Evolutionary conservation across 2,797 vertebrate species (phyloP).

Genomic region (Parambassis ranga): DNA sequence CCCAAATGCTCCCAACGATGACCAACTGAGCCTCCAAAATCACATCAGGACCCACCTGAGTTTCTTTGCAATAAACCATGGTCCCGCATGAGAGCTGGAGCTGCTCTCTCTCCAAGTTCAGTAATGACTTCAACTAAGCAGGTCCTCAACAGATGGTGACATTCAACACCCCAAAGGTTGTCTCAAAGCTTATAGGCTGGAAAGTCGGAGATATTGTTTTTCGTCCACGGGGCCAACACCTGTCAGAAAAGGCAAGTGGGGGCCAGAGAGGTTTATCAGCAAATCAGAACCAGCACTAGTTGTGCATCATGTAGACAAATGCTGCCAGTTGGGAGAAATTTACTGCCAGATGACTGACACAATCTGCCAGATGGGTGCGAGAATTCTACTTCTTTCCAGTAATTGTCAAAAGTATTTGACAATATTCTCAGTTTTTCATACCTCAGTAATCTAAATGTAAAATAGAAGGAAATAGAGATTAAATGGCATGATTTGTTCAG

Average conservation of each 20-base stretch:
- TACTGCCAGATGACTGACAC: not conserved
- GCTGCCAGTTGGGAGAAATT: constrained; percentile 22
- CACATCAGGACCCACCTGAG: constrained; percentile 68
- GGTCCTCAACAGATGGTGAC: constrained; percentile 77
- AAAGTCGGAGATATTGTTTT: constrained; percentile 59
- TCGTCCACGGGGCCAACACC: constrained; percentile 53
- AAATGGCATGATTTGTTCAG: not conserved
- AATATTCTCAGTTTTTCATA: not conserved
- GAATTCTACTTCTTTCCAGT: not conserved
- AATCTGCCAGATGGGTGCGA: constrained; percentile 3
- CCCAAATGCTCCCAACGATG: constrained; percentile 33
- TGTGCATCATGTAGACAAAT: not conserved
- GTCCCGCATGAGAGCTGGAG: constrained; percentile 37
- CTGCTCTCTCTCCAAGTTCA: constrained; percentile 28
- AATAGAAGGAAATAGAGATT: not conserved
- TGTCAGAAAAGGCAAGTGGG: constrained; percentile 53
- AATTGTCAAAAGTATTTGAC: not conserved
- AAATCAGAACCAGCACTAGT: constrained; percentile 26
- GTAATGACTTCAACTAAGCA: constrained; percentile 61
- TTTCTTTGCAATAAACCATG: constrained; percentile 67
- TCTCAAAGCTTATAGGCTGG: constrained; percentile 39
- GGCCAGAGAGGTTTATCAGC: constrained; percentile 12
- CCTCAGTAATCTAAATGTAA: not conserved
- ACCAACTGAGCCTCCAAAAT: constrained; percentile 53
- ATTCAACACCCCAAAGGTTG: constrained; percentile 70